Base-by-base conservation (phyloP, 2,888 invertebrate species). In the Omphaloscelis lunosa region DNA sequence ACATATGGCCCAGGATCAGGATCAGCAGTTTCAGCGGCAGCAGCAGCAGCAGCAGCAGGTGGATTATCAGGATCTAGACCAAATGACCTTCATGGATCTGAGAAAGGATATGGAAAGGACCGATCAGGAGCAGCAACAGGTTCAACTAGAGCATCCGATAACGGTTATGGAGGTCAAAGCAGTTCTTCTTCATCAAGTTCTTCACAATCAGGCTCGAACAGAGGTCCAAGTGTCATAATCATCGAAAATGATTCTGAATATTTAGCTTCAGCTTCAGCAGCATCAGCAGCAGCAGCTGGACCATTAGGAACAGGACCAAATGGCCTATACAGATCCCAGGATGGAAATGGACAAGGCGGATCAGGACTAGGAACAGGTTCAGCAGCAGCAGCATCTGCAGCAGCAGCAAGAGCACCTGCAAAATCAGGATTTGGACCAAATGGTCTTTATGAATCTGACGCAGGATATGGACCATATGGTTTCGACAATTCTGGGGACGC, bases 71-170 rank as follows among this genome's bases (percentile, higher is more conserved):
- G 3, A 34, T 1, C 0, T 8, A 8, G 62, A n/a, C n/a, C n/a
- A 8, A 8, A 39, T n/a, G n/a, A 5, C 9, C 2, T 0, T 1
- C 2, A 39, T 9, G n/a, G 17, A 29, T 0, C 2, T 29, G 5
- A 20, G 29, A 6, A 0, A 5, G 7, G 3, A 7, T 1, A 34
- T 34, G 34, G 23, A 62, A 12, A 1, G 0, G 12, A 34, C 23
- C 11, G 8, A 56, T n/a, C 56, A n/a, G 56, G n/a, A n/a, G 0
- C 51, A 48, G 48, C 5, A 48, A 6, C 17, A 17, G 17, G 48
- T 48, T 17, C 48, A 48, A 1, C 48, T 17, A 17, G 6, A 48
- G 17, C 17, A 48, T 17, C 6, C 48, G 48, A 1, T 17, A 17
- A 48, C 1, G 48, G 48, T 17, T 17, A 48, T 48, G 17, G 48